Base-by-base conservation (phyloP, 2,113 vertebrate species). In the Siphamia tubifer region DNA sequence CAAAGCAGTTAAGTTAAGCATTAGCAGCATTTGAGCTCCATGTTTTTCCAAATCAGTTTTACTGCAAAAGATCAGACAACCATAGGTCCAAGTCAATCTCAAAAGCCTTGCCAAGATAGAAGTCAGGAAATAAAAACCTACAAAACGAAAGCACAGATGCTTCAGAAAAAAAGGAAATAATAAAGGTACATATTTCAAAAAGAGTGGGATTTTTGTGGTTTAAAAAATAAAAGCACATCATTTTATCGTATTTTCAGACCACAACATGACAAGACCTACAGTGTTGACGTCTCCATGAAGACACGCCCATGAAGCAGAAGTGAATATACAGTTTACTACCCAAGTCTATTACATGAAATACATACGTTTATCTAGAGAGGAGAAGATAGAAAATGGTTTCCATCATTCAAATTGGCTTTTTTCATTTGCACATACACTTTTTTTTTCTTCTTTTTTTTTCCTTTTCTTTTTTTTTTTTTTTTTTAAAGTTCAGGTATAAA, bases 1-100 rank as follows among this genome's bases (percentile, higher is more conserved):
- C 91, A 92, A 95, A 95, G 95, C 94, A 93, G 91, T 92, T 30
- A n/a, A 90, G 90, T 94, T n/a, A 94, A 95, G 95, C 94, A 92
- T 91, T 92, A 94, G 94, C 94, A 95, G 95, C 94, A 90, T 91
- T n/a, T 84, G 92, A 93, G 94, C 94, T 95, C 92, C 94, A 90
- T 91, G 92, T 91, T 83, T 92, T 71, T 75, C 24, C 93, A 94
- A 94, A 94, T 95, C 94, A 95, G 94, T 92, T 94, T 90, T 91
- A 95, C 94, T 93, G 94, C 92, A 95, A 93, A 8, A 38, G 66
- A 92, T 93, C 90, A 90, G 92, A 96, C 93, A 94, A 94, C 93
- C 94, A 93, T 89, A 92, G 90, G 91, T 93, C 91, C 91, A 94
- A 91, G 92, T 94, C 91, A 92, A 87, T 92, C 92, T 94, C 28